Evolutionary conservation across 1,140 invertebrate genomes (phyloP).

Genomic region (Matsumurasca onukii): DNA sequence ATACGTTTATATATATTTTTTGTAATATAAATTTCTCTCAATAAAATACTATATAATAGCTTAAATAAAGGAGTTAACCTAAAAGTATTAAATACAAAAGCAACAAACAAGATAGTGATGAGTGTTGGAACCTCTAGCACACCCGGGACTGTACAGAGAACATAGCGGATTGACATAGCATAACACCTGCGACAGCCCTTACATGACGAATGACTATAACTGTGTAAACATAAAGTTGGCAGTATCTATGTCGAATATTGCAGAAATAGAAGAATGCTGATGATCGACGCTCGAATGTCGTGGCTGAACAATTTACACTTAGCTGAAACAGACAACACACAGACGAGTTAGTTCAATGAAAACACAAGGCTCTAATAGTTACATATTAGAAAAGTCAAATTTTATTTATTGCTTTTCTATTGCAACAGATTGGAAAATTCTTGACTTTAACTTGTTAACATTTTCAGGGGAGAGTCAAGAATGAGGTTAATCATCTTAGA

Average conservation of each 20-base stretch:
- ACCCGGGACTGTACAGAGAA: neutral
- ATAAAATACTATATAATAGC: conserved; percentile 29
- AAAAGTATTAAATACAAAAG: conserved; percentile 22
- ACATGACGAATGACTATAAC: conserved; percentile 3
- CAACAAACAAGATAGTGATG: neutral
- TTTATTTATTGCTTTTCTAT: too few relatives aligned
- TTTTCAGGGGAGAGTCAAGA: too few relatives aligned
- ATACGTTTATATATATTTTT: conserved; percentile 22
- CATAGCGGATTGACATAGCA: neutral
- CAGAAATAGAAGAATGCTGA: conserved; percentile 23
- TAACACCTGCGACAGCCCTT: conserved; percentile 1
- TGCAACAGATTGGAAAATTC: too few relatives aligned
- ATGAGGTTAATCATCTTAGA: too few relatives aligned
- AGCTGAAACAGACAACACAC: conserved; percentile 20
- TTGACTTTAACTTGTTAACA: too few relatives aligned
- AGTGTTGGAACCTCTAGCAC: neutral
- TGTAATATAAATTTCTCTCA: conserved; percentile 28
- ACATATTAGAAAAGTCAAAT: too few relatives aligned
- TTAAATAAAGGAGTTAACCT: conserved; percentile 26
- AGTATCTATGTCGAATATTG: conserved; percentile 29
- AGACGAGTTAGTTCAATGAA: neutral
- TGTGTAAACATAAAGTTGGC: conserved; percentile 27
- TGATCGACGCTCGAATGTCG: neutral
- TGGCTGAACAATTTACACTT: conserved; percentile 3
- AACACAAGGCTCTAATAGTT: too few relatives aligned